Percentiles rank a stretch among this genome's conserved stretches.
phyloP scores from a whole-genome alignment of 2,797 vertebrate species.

The Lateolabrax maculatus region DNA sequence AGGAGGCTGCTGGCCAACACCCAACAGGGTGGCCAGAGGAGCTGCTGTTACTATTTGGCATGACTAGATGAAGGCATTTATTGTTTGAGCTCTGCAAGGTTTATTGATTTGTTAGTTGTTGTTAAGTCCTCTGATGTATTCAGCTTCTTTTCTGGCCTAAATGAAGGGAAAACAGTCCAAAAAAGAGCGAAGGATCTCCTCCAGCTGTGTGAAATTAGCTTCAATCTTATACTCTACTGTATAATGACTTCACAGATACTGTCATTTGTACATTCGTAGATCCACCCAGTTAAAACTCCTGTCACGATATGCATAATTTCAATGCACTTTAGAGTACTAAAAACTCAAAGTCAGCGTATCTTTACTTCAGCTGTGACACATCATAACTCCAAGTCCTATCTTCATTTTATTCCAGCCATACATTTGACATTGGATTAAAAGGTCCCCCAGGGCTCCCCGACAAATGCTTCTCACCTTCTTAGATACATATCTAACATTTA shows the following conservation, averaged over 20 bases:
- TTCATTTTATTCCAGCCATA: too few relatives aligned
- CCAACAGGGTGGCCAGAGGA: constrained; percentile 10
- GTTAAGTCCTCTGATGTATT: not conserved
- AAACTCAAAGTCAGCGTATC: too few relatives aligned
- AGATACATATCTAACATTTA: too few relatives aligned
- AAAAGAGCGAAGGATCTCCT: not conserved
- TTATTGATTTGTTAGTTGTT: constrained; percentile 8
- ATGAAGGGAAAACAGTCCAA: not conserved
- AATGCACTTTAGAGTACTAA: too few relatives aligned
- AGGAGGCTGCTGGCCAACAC: constrained; percentile 16
- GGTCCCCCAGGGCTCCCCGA: too few relatives aligned
- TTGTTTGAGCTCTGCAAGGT: not conserved
- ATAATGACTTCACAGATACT: too few relatives aligned
- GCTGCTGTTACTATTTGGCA: constrained; percentile 3
- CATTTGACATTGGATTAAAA: too few relatives aligned
- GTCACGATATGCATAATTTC: not conserved
- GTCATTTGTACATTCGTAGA: not conserved
- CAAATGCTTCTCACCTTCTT: too few relatives aligned
- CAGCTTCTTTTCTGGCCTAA: not conserved
- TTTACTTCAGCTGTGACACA: too few relatives aligned
- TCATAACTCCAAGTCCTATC: too few relatives aligned
- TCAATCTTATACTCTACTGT: not conserved
- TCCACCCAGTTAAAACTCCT: not conserved
- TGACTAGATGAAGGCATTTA: not conserved
- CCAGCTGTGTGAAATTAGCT: not conserved